These are phyloP conservation scores for Antheraea assamensis DNA, from an alignment of 2,888 invertebrate genomes.

Conservation along the genomic window DNA sequence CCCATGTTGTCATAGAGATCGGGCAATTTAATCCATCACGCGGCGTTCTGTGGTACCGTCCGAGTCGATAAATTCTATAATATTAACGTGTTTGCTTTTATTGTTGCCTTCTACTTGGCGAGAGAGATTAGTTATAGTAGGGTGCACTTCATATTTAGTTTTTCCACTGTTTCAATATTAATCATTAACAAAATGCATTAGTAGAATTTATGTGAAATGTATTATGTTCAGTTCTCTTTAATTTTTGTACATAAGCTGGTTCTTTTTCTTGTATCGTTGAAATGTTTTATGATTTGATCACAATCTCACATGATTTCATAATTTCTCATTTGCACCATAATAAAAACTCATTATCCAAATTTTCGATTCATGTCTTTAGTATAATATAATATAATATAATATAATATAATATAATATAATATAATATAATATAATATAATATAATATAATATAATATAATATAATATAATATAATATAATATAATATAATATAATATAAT, in stretches of 20 bases:
- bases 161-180: background rate
- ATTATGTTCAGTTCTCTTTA: background rate
- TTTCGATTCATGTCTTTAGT: too few species aligned
- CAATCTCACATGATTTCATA: too few species aligned
- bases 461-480: too few species aligned
- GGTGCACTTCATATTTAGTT: constrained; percentile 25
- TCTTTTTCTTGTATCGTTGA: too few species aligned
- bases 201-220: background rate
- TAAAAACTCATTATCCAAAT: too few species aligned
- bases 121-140: constrained; percentile 58
- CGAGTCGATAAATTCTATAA: constrained; percentile 76
- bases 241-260: background rate
- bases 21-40: constrained; percentile 83
- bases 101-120: constrained; percentile 61
- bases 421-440: too few species aligned
- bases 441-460: too few species aligned
- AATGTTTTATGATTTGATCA: too few species aligned
- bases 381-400: too few species aligned
- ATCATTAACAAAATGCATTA: background rate
- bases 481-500: too few species aligned
- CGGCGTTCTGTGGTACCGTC: constrained; percentile 64
- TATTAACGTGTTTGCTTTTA: constrained; percentile 74
- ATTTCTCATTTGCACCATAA: too few species aligned
- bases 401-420: too few species aligned
- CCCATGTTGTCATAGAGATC: constrained; percentile 81